Evolutionary conservation across 2,797 vertebrate species (phyloP).

Genomic region (Calcarius lapponicus): DNA sequence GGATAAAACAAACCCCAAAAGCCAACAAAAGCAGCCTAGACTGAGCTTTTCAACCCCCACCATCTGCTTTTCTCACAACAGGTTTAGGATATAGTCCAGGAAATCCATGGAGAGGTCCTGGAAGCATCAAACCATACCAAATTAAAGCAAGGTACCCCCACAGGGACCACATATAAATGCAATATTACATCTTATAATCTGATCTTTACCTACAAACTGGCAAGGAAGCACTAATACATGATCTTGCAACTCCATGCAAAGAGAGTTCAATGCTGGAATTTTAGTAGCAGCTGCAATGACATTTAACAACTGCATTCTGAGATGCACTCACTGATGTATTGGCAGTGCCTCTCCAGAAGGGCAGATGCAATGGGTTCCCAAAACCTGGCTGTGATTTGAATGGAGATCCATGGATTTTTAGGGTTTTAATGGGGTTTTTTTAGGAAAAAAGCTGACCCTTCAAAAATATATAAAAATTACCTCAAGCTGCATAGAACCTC

Average conservation of each 20-base stretch:
- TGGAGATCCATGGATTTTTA: background rate
- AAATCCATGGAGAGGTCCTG: background rate
- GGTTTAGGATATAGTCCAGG: background rate
- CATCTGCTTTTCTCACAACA: background rate
- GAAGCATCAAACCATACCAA: background rate
- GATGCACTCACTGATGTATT: background rate
- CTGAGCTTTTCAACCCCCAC: background rate
- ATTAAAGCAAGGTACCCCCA: background rate
- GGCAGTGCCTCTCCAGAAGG: background rate
- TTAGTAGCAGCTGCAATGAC: background rate
- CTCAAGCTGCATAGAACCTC: background rate
- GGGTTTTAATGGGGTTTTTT: background rate
- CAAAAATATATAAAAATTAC: background rate
- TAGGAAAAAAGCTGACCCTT: background rate
- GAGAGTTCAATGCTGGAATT: background rate
- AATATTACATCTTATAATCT: background rate
- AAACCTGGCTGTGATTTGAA: background rate
- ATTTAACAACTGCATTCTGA: background rate
- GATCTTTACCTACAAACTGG: background rate
- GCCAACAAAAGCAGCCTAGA: background rate
- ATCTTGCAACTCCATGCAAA: background rate
- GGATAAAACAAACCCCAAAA: background rate
- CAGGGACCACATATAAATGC: rapidly evolving
- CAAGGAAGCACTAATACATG: background rate
- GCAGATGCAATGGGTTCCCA: background rate